Percentiles rank a stretch among this genome's conserved stretches.
phyloP scores from a whole-genome alignment of 2,113 vertebrate genomes.

The Pandion haliaetus region DNA sequence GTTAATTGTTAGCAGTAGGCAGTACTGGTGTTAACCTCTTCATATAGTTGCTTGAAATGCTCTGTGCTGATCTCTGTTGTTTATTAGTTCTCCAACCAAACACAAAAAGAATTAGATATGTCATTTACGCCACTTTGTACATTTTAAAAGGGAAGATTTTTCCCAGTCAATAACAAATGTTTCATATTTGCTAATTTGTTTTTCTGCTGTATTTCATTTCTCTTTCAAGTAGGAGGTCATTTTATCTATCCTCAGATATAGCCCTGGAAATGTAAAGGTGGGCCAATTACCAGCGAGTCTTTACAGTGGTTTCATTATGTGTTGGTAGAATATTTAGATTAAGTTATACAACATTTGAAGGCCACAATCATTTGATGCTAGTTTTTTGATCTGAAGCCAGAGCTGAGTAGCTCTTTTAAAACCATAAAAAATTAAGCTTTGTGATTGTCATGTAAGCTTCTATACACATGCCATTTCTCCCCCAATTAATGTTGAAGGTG shows the following conservation, averaged over 20 bases:
- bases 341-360: not conserved
- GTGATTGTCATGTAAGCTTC: not conserved
- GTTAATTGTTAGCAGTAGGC: not conserved
- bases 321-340: not conserved
- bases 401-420: slow-evolving; percentile 3
- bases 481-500: slow-evolving; percentile 23
- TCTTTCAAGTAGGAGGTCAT: not conserved
- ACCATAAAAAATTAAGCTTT: not conserved
- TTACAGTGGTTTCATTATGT: not conserved
- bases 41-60: not conserved
- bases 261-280: not conserved
- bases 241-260: not conserved
- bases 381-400: not conserved
- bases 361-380: not conserved
- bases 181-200: not conserved
- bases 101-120: not conserved
- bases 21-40: not conserved
- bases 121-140: not conserved
- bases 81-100: not conserved
- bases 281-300: not conserved
- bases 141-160: not conserved
- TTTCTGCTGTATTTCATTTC: not conserved
- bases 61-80: not conserved
- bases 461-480: not conserved
- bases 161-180: not conserved